Conservation (phyloP, 2,113 vertebrate genomes). For the Tenrec ecaudatus region DNA sequence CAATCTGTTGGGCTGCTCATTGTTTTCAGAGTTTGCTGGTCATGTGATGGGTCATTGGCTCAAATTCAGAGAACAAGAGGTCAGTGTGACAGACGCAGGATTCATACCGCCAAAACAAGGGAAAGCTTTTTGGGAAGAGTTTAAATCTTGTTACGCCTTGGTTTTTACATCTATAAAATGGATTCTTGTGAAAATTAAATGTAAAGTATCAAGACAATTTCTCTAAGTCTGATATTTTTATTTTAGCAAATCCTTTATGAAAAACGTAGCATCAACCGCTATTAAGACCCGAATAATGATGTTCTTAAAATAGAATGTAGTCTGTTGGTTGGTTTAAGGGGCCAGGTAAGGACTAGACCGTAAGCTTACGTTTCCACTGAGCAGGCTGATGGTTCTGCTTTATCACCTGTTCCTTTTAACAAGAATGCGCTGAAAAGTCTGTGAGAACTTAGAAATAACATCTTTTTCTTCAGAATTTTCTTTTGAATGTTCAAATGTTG, state of each 20-base stretch:
- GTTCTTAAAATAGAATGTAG: neutral
- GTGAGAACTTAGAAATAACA: slow-evolving; percentile 45
- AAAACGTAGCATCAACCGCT: neutral
- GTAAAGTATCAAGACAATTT: neutral
- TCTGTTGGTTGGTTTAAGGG: neutral
- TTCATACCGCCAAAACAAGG: too few relatives aligned
- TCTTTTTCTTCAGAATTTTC: neutral
- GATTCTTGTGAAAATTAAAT: slow-evolving; percentile 32
- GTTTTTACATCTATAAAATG: neutral
- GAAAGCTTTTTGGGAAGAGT: neutral
- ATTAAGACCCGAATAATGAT: neutral
- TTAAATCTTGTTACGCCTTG: neutral
- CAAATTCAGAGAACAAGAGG: too few relatives aligned
- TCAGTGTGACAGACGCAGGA: too few relatives aligned
- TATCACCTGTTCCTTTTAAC: slow-evolving; percentile 5
- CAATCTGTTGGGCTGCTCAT: too few relatives aligned
- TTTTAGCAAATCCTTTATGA: neutral
- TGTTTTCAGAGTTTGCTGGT: too few relatives aligned
- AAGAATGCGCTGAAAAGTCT: slow-evolving; percentile 9
- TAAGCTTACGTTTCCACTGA: neutral
- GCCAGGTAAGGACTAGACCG: neutral
- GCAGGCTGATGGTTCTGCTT: neutral
- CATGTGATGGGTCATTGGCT: too few relatives aligned
- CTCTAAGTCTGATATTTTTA: neutral
- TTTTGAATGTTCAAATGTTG: neutral